Conservation (phyloP, 2,113 vertebrate genomes). For the Tapirus terrestris region DNA sequence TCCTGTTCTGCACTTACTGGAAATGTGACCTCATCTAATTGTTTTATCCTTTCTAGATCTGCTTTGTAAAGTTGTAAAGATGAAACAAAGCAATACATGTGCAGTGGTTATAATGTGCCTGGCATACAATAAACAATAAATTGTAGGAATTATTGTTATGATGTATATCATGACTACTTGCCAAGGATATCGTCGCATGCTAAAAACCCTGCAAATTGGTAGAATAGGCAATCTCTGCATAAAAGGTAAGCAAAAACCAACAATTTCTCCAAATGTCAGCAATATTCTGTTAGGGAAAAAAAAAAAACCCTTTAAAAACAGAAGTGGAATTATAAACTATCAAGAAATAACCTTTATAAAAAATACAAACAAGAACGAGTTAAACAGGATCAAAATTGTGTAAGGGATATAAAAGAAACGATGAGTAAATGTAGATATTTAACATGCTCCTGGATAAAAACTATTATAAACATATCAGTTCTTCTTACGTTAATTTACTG, state of each 20-base stretch:
- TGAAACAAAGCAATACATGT: neutral
- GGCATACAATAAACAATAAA: neutral
- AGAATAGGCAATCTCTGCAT: neutral
- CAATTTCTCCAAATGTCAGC: neutral
- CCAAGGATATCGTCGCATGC: neutral
- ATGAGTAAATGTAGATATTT: conserved; percentile 1
- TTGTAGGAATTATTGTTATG: neutral
- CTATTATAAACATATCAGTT: neutral
- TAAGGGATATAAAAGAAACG: neutral
- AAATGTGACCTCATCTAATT: neutral
- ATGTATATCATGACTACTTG: neutral
- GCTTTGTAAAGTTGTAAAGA: neutral
- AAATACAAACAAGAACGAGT: neutral
- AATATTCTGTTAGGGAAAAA: neutral
- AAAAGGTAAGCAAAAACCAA: neutral
- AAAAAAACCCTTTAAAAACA: neutral
- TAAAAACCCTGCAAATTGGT: neutral
- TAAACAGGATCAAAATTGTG: neutral
- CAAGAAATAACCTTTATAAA: neutral
- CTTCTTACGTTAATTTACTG: neutral
- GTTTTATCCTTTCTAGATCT: neutral
- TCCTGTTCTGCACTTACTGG: neutral
- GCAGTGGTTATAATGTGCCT: neutral
- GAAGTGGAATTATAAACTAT: neutral
- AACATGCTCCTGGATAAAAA: neutral